Base-by-base conservation (phyloP, 2,888 invertebrate genomes). In the Melinaea menophilus region DNA sequence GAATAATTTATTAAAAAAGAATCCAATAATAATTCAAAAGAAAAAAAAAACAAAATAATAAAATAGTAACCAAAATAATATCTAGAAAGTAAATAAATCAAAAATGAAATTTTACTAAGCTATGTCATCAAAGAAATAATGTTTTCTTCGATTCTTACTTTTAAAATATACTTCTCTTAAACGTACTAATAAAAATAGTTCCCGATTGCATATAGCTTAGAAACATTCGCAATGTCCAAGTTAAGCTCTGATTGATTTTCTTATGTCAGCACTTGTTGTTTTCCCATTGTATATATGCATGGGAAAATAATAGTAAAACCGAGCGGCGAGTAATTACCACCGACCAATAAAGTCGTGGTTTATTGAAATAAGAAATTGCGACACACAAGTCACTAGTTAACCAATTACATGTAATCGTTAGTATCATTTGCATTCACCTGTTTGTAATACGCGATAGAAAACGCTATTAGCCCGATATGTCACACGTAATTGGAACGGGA, bases 291-390 rank as follows among this genome's bases (percentile, higher is more conserved):
- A 77, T 77, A 74, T 65, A 62, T 69, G 58, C 67, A 72, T 70
- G 72, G 82, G 80, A 81, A 79, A 78, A 73, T 69, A 72, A 72
- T 72, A 71, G 70, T 72, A 72, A 68, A 73, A 74, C 71, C 74
- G 75, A 66, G 73, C 59, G 67, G 68, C 63, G 41, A 61, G 77
- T 83, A 85, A 85, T 84, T 83, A 77, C 74, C 73, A 74, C 74
- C 75, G 55, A 75, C 77, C 83, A 85, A 83, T 82, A 79, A 80
- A 78, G 76, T 77, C 81, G 78, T 77, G 77, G 80, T 81, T 80
- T 88, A 86, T 87, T 86, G 81, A 78, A 82, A 86, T 81, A 87
- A 86, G 84, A 84, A 84, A 84, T 87, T 78, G 82, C 82, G 79
- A 78, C 71, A 77, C 66, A 70, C 70, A 70, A 76, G 71, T 71